A percentile compares a stretch with the other conserved stretches of the same genome.
phyloP scores from a whole-genome alignment of 1,140 invertebrate genomes.

The Drosophila tani region DNA sequence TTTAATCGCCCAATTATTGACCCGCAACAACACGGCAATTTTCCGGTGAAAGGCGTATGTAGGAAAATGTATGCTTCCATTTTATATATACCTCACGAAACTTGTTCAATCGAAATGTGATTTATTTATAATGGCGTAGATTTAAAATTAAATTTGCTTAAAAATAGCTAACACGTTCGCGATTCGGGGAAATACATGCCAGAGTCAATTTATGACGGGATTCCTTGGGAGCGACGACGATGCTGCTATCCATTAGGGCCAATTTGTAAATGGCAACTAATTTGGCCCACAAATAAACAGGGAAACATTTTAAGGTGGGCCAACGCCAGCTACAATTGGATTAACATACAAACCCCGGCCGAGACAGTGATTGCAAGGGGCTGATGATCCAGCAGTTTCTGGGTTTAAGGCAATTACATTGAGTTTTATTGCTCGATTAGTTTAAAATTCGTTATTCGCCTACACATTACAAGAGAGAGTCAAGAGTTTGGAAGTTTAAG shows the following conservation, averaged over 20 bases:
- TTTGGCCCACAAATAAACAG: constrained; percentile 37
- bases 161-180: constrained; percentile 35
- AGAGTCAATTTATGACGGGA: constrained; percentile 45
- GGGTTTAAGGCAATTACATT: constrained; percentile 54
- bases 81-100: constrained; percentile 14
- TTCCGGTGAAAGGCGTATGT: constrained; percentile 38
- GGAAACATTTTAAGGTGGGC: constrained; percentile 13
- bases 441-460: constrained; percentile 37
- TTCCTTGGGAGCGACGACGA: constrained; percentile 30
- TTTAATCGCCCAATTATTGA: constrained; percentile 39
- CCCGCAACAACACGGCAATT: constrained; percentile 31
- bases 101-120: constrained; percentile 46
- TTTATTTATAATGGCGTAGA: constrained; percentile 49
- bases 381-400: constrained; percentile 27
- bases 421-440: constrained; percentile 54
- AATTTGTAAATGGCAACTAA: constrained; percentile 64
- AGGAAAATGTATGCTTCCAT: constrained; percentile 21
- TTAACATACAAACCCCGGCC: constrained; percentile 26
- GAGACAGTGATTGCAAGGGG: constrained; percentile 28
- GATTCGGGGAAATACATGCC: constrained; percentile 24
- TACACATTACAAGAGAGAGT: constrained; percentile 35
- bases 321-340: constrained; percentile 41
- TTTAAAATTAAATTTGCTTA: constrained; percentile 53
- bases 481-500: constrained; percentile 47
- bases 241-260: constrained; percentile 28